Evolutionary conservation across 2,888 invertebrate species (phyloP).

Genomic region (Chrysolina oricalcia): DNA sequence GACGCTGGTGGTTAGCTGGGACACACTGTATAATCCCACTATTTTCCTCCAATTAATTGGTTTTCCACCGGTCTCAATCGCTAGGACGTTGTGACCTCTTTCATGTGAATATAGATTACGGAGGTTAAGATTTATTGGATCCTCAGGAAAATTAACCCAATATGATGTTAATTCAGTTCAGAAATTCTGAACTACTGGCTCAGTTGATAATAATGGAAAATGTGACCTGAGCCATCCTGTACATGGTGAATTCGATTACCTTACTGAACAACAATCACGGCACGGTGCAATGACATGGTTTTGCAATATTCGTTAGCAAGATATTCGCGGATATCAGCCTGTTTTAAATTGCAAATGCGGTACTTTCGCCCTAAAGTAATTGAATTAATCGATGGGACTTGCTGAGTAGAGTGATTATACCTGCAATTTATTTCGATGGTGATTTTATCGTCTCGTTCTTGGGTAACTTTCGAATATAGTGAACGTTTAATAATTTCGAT

Average conservation of each 20-base stretch:
- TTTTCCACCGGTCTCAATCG: no score
- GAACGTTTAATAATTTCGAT: neutral
- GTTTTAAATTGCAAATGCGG: constrained; percentile 21
- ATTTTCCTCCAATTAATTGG: no score
- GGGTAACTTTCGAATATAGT: constrained; percentile 4
- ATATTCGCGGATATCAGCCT: constrained; percentile 13
- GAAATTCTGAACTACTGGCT: no score
- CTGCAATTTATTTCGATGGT: neutral
- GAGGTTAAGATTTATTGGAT: no score
- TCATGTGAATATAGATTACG: no score
- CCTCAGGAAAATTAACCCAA: no score
- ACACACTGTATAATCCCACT: no score
- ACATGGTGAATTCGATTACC: neutral
- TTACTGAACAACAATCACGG: neutral
- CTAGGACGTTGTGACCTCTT: no score
- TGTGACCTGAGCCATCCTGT: neutral
- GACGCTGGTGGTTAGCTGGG: no score
- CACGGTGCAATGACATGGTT: neutral
- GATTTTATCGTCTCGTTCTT: constrained; percentile 4
- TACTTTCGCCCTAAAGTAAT: constrained; percentile 19
- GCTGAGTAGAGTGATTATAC: constrained; percentile 10
- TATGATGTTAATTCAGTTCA: no score
- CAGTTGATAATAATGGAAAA: no score
- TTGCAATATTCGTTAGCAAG: neutral
- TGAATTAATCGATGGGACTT: constrained; percentile 13